Base-by-base conservation (phyloP, 2,888 invertebrate genomes). In the Caenorhabditis zanzibari region DNA sequence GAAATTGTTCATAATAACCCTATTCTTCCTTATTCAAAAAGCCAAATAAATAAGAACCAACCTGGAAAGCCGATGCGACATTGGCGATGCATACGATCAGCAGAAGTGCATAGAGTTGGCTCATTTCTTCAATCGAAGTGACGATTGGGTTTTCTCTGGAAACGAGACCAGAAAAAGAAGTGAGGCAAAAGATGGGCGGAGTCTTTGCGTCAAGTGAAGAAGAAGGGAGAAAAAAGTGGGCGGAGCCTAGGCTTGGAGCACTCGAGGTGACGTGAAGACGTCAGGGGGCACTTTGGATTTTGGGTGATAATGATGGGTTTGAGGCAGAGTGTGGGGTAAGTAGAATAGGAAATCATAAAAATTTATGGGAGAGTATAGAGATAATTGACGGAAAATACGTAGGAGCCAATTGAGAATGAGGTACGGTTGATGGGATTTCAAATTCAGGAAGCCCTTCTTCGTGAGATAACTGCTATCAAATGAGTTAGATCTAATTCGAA, bases 251-350 rank as follows among this genome's bases (percentile, higher is more conserved):
- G 61, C 59, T 32, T 26, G 52, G 38, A 47, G 47, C 47, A 47
- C 19, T 26, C 41, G 19, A 35, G 47, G 24, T 75, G 75, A 75
- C 75, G 75, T 74, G 64, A 54, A 10, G 24, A 22, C 41, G 22
- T 6, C 32, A 2, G 7, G 35, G 41, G 54, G 59, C 73, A 73
- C 72, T 73, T 59, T 59, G 38, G 24, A 56, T 47, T 32, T 26
- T 19, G 32, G 49, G 66, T 22, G 74, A 64, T 74, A 74, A 74
- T 74, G 63, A 74, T 74, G 63, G 74, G 74, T 35, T 63, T 14
- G 61, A 47, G 35, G 10, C 10, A 9, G 22, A 14, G 38, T n/a
- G 10, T n/a, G 24, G 58, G 58, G 26, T 24, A 41, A 56, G 16
- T 22, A 56, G 24, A 56, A 24, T 24, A 2, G 44, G 61, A n/a